These are phyloP conservation scores for Datnioides undecimradiatus DNA, from an alignment of 2,113 vertebrate species.

Conservation along the genomic window DNA sequence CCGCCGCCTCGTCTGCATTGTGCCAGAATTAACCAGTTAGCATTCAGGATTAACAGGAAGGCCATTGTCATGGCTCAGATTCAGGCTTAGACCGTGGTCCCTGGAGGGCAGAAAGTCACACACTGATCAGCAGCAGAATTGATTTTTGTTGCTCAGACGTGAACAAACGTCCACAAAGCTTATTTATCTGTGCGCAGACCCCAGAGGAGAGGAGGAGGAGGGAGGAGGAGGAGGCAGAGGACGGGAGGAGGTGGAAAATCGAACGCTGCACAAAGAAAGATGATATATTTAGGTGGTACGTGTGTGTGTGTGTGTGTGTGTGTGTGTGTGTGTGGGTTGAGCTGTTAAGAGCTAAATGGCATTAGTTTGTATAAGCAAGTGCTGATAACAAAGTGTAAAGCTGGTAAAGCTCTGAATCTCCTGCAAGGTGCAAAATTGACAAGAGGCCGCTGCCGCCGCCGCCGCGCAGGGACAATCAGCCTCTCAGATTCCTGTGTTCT, in stretches of 20 bases:
- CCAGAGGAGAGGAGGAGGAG: constrained; percentile 2
- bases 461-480: not conserved
- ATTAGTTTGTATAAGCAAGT: constrained; percentile 15
- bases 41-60: constrained; percentile 13
- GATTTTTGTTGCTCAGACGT: constrained; percentile 33
- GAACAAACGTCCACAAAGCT: constrained; percentile 29
- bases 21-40: not conserved
- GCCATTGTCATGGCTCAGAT: constrained; percentile 27
- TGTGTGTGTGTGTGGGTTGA: constrained; percentile 14
- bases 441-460: not conserved
- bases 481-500: not conserved
- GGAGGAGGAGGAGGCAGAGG: not conserved
- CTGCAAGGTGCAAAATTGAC: not conserved
- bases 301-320: constrained; percentile 13
- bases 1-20: too few relatives aligned
- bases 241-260: not conserved
- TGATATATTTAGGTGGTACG: not conserved
- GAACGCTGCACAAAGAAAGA: not conserved
- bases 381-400: not conserved
- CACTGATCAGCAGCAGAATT: constrained; percentile 18
- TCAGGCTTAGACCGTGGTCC: constrained; percentile 9
- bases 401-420: constrained; percentile 8
- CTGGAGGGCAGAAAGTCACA: constrained; percentile 20
- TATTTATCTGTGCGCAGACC: constrained; percentile 36
- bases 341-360: not conserved